These are phyloP conservation scores for Ridgeia piscesae DNA, from an alignment of 1,140 invertebrate species.

Conservation along the genomic window DNA sequence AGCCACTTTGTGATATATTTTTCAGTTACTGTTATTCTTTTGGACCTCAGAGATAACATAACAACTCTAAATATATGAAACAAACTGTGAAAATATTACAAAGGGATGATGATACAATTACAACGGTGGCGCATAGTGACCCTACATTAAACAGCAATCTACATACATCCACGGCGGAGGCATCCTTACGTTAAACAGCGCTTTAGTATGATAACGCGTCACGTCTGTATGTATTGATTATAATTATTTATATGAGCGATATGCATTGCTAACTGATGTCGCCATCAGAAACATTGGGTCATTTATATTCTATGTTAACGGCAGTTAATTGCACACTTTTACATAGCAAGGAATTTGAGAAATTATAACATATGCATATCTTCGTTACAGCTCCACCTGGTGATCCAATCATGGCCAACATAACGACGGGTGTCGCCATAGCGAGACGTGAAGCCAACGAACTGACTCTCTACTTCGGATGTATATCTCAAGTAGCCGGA, in stretches of 20 bases:
- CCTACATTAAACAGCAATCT: neutral
- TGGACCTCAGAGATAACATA: too few relatives aligned
- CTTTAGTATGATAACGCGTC: neutral
- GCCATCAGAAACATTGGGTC: neutral
- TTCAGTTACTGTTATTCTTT: too few relatives aligned
- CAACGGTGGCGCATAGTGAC: neutral
- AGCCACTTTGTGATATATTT: too few relatives aligned
- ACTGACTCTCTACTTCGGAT: slow-evolving; percentile 12
- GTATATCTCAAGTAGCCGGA: neutral
- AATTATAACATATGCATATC: neutral
- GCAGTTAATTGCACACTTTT: too few relatives aligned
- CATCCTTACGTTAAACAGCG: neutral
- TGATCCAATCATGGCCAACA: neutral
- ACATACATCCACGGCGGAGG: neutral
- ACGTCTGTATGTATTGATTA: neutral
- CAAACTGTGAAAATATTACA: too few relatives aligned
- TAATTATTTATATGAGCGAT: neutral
- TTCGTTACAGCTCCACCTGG: neutral
- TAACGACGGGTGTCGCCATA: slow-evolving; percentile 11
- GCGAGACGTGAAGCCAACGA: neutral
- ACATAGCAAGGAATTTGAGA: neutral
- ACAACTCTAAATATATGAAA: too few relatives aligned
- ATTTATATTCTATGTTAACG: neutral
- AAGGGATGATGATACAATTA: too few relatives aligned
- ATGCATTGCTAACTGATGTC: neutral